Conservation (phyloP, 2,113 vertebrate species). For the Perognathus longimembris region DNA sequence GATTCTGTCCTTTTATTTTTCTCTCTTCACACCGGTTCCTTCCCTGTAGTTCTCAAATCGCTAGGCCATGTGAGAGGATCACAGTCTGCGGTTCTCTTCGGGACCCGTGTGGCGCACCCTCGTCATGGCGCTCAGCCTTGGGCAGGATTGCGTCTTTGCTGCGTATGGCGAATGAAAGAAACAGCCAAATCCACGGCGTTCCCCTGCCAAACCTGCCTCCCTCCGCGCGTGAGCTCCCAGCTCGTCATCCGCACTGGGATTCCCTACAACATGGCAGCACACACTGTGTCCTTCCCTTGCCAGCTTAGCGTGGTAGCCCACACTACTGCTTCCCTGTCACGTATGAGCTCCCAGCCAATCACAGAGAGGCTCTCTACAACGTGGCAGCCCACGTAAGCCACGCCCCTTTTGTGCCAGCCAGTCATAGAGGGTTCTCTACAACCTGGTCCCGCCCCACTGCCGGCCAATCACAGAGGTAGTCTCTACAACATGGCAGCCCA, state of each 20-base stretch:
- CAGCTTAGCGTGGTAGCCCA: no score
- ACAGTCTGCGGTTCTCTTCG: not conserved
- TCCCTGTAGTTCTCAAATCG: not conserved
- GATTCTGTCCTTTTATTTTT: not conserved
- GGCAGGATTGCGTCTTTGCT: not conserved
- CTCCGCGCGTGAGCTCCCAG: rapidly evolving
- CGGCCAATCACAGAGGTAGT: no score
- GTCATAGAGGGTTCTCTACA: no score
- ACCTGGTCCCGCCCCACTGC: no score
- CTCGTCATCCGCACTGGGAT: not conserved
- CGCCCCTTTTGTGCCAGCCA: no score
- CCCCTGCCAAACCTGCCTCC: not conserved
- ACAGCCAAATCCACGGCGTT: not conserved
- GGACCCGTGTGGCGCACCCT: rapidly evolving
- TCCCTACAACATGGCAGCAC: rapidly evolving
- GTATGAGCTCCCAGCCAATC: no score
- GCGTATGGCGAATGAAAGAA: not conserved
- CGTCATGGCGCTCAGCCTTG: not conserved
- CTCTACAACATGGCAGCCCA: rapidly evolving
- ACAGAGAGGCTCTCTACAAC: no score
- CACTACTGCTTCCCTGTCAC: no score
- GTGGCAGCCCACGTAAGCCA: no score
- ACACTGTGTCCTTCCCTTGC: not conserved
- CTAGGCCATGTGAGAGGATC: not conserved
- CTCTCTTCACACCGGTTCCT: no score